phyloP scores from a whole-genome alignment of 2,797 vertebrate species.

The Lacerta bilineata region DNA sequence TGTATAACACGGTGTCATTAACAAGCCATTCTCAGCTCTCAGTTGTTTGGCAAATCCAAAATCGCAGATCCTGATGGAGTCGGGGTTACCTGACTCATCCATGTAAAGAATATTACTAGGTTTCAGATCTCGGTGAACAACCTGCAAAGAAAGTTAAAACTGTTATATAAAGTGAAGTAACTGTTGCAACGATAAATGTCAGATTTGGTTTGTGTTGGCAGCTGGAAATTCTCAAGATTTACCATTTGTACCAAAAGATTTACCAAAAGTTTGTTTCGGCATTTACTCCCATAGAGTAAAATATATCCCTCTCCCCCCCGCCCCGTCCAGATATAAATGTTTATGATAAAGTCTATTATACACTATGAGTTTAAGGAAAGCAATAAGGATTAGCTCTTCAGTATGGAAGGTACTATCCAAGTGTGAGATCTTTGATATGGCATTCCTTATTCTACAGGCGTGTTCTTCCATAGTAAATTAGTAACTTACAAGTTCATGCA shows the following conservation, averaged over 20 bases:
- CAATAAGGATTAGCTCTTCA: neutral
- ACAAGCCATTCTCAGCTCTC: conserved; percentile 92
- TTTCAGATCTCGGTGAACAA: conserved; percentile 96
- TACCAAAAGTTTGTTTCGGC: neutral
- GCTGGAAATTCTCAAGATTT: neutral
- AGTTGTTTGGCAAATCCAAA: conserved; percentile 97
- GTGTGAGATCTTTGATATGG: neutral
- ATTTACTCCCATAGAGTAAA: neutral
- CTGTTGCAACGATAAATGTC: neutral
- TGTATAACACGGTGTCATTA: conserved; percentile 98
- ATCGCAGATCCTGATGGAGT: conserved; percentile 94
- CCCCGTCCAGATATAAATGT: neutral
- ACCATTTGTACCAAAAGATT: neutral
- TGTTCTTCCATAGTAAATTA: neutral
- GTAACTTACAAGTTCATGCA: neutral
- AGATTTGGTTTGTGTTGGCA: neutral
- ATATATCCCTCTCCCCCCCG: no score
- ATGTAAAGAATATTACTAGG: conserved; percentile 94
- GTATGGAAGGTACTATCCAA: conserved; percentile 4
- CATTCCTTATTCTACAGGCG: neutral
- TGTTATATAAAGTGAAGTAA: conserved; percentile 11
- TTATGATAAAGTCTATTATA: neutral
- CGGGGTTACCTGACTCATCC: conserved; percentile 92
- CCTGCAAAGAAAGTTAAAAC: conserved; percentile 77
- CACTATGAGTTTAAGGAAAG: neutral